Base-by-base conservation (phyloP, 2,888 invertebrate genomes). In the Pachliopta kotzebuea region DNA sequence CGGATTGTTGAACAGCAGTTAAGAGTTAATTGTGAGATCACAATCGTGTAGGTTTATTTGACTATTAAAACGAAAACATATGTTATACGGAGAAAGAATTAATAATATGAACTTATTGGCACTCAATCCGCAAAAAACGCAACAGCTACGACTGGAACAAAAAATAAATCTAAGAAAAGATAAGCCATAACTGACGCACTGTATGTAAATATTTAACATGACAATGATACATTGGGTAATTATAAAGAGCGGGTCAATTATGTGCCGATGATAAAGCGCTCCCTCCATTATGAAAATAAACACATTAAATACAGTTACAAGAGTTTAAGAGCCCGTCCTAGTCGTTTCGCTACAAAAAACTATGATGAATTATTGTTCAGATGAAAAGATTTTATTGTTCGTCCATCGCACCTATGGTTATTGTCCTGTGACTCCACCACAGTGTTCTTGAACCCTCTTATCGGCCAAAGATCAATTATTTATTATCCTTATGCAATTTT, bases 361-460 rank as follows among this genome's bases (percentile, higher is more conserved):
- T 56, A 81, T 86, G 88, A 90, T 88, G 79, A 81, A 89, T 90
- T 78, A 76, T 79, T 70, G 74, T 73, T 78, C 72, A 76, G 74
- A 76, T 80, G 78, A 77, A 78, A 72, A 76, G 76, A 64, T 76
- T 79, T 83, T 78, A 74, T 82, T 80, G 84, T 84, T 50, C 81
- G 77, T 81, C 76, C 70, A 70, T 76, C 75, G 69, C 72, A 70
- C 71, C 71, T 69, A 75, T 78, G 76, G 76, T 61, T 59, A 66
- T 64, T 67, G 65, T 60, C 61, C 61, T 61, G 18, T 49, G 53
- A 37, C 52, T 14, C 55, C n/a, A 60, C 24, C 53, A 29, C 60
- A 17, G 69, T 73, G 66, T 73, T 72, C 71, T 74, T 74, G 75
- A 74, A 63, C 71, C 68, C 74, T 72, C 68, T 74, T 79, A 81